Conservation (phyloP, 2,888 invertebrate species). For the Nomada hirtipes region DNA sequence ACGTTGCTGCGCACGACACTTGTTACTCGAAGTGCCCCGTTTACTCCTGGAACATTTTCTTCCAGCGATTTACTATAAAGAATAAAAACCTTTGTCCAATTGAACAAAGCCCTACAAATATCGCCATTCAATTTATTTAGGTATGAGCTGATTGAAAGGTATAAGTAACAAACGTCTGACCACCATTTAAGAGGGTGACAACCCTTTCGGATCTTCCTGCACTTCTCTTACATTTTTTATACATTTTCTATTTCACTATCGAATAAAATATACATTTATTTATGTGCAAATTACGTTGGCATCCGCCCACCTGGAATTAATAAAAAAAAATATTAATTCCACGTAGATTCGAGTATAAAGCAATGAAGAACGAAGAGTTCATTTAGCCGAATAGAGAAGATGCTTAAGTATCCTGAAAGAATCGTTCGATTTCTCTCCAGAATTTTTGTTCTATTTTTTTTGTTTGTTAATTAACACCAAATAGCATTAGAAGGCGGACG, state of each 20-base stretch:
- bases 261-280: too few species aligned
- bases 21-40: constrained; percentile 17
- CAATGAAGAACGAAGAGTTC: constrained; percentile 4
- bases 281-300: too few species aligned
- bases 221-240: neutral
- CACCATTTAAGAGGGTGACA: neutral
- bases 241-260: neutral
- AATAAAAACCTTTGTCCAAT: neutral
- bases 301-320: neutral
- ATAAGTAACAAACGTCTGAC: neutral
- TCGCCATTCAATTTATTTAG: neutral
- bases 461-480: constrained; percentile 2
- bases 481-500: neutral
- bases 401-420: constrained; percentile 39
- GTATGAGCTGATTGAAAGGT: neutral
- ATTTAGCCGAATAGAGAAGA: neutral
- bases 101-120: neutral
- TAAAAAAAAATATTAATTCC: neutral
- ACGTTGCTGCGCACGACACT: constrained; percentile 45
- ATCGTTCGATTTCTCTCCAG: constrained; percentile 40
- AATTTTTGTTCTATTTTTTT: constrained; percentile 6
- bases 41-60: neutral
- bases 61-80: neutral
- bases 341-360: constrained; percentile 16
- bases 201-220: neutral